Evolutionary conservation across 64 coral and sea anemone genomes (phyloP).

Genomic region (Cladopsammia gracilis): DNA sequence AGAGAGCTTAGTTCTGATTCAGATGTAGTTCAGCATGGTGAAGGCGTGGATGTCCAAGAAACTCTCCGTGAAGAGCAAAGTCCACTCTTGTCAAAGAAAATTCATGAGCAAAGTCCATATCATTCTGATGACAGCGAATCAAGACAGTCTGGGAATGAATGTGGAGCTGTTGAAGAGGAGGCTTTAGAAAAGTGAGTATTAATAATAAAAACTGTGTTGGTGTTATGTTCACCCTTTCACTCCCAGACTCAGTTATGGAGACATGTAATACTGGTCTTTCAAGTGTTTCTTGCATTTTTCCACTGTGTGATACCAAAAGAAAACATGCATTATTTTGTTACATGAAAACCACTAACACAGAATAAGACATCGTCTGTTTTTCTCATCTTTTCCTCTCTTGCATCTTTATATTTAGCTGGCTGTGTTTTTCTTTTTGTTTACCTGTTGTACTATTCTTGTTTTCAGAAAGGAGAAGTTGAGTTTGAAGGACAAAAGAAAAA

Average conservation of each 20-base stretch:
- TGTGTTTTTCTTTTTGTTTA: neutral
- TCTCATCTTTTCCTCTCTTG: neutral
- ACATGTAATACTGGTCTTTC: too few species aligned
- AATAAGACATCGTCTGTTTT: too few species aligned
- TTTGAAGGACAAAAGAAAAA: conserved; percentile 55
- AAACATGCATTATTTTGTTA: too few species aligned
- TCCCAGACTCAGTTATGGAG: too few species aligned
- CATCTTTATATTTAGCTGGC: neutral
- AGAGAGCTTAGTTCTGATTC: neutral
- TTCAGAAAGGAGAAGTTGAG: conserved; percentile 26
- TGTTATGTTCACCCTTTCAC: too few species aligned
- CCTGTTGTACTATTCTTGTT: neutral
- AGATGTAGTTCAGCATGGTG: neutral
- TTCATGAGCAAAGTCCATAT: conserved; percentile 19
- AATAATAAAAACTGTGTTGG: too few species aligned
- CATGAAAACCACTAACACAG: too few species aligned
- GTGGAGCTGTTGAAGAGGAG: conserved; percentile 19
- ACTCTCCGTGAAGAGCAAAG: neutral
- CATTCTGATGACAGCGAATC: conserved; percentile 64
- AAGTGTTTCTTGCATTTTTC: too few species aligned
- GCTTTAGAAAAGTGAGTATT: conserved; percentile 22
- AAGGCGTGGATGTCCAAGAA: conserved; percentile 11
- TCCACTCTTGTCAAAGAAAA: neutral
- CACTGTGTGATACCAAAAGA: too few species aligned
- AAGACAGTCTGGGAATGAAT: conserved; percentile 32